These are phyloP conservation scores for Ictalurus punctatus DNA, from an alignment of 2,113 vertebrate species.

Conservation along the genomic window DNA sequence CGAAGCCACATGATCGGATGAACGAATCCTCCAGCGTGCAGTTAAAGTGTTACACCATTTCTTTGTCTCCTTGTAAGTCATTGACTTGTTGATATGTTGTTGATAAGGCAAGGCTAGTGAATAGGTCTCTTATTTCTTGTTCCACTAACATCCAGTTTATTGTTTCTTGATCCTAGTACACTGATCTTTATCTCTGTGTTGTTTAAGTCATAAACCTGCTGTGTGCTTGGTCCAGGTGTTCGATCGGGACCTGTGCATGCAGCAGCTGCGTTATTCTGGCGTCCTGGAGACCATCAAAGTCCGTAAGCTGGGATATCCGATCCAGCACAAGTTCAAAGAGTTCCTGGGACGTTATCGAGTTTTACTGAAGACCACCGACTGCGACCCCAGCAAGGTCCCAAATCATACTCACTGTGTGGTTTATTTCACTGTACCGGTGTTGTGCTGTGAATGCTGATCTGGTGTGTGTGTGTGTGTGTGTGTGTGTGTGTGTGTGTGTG, in stretches of 20 bases:
- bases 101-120: background rate
- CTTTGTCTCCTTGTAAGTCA: background rate
- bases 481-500: slow-evolving; percentile 4
- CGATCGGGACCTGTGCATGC: slow-evolving; percentile 82
- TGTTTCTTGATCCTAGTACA: background rate
- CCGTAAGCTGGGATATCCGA: slow-evolving; percentile 83
- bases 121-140: background rate
- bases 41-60: background rate
- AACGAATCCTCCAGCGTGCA: background rate
- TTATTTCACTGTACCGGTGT: background rate
- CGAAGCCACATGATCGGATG: background rate
- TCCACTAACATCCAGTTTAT: background rate
- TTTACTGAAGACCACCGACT: slow-evolving; percentile 69
- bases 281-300: slow-evolving; percentile 91
- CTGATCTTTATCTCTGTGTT: background rate
- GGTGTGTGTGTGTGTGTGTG: slow-evolving; percentile 2
- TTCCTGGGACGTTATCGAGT: slow-evolving; percentile 81
- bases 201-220: background rate
- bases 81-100: background rate
- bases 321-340: slow-evolving; percentile 82
- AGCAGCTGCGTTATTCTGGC: slow-evolving; percentile 87
- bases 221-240: slow-evolving; percentile 72
- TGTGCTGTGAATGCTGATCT: too few species aligned
- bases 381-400: slow-evolving; percentile 69
- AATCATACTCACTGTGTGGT: background rate